These are phyloP conservation scores for Cydia strobilella DNA, from an alignment of 1,140 invertebrate genomes.

Conservation along the genomic window DNA sequence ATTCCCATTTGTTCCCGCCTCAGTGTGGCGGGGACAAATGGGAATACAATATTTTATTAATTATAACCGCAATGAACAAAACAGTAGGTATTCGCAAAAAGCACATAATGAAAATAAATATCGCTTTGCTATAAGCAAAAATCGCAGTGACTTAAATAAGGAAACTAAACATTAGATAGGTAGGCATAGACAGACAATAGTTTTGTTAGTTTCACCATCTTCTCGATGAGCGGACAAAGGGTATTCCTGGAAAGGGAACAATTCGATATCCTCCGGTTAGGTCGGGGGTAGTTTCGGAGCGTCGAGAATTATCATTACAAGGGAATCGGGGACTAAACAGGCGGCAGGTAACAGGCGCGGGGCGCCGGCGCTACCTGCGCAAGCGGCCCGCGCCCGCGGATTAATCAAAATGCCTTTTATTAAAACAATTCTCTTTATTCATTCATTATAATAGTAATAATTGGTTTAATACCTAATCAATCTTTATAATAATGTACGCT, in stretches of 20 bases:
- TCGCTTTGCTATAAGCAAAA: conserved; percentile 10
- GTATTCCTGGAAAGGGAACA: conserved; percentile 8
- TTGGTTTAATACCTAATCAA: conserved; percentile 62
- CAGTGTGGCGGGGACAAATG: too few relatives aligned
- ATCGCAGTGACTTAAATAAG: background rate
- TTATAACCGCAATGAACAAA: too few relatives aligned
- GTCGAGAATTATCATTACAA: conserved; percentile 22
- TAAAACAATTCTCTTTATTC: conserved; percentile 76
- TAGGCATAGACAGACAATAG: background rate
- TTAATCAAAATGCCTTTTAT: conserved; percentile 57
- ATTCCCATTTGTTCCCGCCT: too few relatives aligned
- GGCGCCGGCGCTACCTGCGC: conserved; percentile 73
- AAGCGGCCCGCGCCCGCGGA: conserved; percentile 15
- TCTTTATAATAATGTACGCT: conserved; percentile 73
- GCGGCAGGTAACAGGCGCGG: conserved; percentile 45
- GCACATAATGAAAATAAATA: background rate
- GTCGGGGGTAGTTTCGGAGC: background rate
- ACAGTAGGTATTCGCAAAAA: conserved; percentile 5
- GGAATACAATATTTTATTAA: too few relatives aligned
- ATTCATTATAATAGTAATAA: conserved; percentile 69
- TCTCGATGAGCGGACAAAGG: conserved; percentile 1
- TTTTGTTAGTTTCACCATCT: background rate
- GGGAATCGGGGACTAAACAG: conserved; percentile 49
- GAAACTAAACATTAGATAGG: background rate
- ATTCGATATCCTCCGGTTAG: conserved; percentile 1